These are phyloP conservation scores for Nasonia vitripennis DNA, from an alignment of 1,140 invertebrate species.

Conservation along the genomic window DNA sequence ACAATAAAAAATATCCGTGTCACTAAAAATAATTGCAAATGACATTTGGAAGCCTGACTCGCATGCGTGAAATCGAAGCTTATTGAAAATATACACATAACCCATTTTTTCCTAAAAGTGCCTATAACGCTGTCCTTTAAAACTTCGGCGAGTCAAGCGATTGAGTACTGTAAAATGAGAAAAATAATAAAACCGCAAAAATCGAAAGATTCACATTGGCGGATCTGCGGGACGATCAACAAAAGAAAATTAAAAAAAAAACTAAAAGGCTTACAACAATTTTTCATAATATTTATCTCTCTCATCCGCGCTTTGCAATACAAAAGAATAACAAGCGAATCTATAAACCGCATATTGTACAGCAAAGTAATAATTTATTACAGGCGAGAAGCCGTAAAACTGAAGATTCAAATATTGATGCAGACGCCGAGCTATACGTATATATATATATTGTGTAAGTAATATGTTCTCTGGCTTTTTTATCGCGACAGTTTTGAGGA, in stretches of 20 bases:
- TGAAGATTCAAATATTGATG: slow-evolving; percentile 3
- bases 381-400: background rate
- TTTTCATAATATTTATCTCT: slow-evolving; percentile 9
- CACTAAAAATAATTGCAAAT: background rate
- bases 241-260: slow-evolving; percentile 5
- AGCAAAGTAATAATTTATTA: slow-evolving; percentile 24
- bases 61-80: slow-evolving; percentile 9
- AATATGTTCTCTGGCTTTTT: slow-evolving; percentile 41
- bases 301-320: slow-evolving; percentile 37
- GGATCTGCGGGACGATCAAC: slow-evolving; percentile 17
- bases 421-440: slow-evolving; percentile 26
- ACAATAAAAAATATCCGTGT: background rate
- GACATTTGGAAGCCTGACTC: background rate
- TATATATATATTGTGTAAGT: slow-evolving; percentile 30
- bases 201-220: background rate
- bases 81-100: background rate
- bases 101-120: slow-evolving; percentile 69
- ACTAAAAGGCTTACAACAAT: background rate
- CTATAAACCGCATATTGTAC: slow-evolving; percentile 37
- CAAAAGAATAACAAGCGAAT: slow-evolving; percentile 28
- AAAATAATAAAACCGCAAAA: background rate
- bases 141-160: slow-evolving; percentile 38
- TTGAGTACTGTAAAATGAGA: slow-evolving; percentile 35
- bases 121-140: slow-evolving; percentile 67
- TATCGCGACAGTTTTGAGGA: background rate